A percentile compares a stretch with the other conserved stretches of the same genome.
phyloP scores from a whole-genome alignment of 2,797 vertebrate species.

The Macroramphosus scolopax region DNA sequence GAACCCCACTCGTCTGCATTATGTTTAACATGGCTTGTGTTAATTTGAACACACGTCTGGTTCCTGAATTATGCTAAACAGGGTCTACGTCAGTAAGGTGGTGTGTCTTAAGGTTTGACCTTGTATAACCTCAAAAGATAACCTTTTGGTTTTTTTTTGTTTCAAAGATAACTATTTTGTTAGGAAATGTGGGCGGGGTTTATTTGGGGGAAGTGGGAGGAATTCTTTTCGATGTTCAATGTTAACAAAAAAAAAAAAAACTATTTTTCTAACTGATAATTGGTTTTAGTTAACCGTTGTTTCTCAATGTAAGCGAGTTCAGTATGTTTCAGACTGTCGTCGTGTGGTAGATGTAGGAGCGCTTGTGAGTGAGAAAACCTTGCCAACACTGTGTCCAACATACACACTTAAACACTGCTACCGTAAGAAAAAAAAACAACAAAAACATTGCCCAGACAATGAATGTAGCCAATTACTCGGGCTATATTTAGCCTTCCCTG shows the following conservation, averaged over 20 bases:
- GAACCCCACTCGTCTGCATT: too few relatives aligned
- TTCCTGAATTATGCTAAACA: constrained; percentile 50
- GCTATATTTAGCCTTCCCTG: constrained; percentile 74
- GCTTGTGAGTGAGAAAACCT: constrained; percentile 71
- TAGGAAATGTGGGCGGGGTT: constrained; percentile 55
- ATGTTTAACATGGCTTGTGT: neutral
- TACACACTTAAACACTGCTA: neutral
- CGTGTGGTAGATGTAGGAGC: constrained; percentile 72
- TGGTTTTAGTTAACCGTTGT: constrained; percentile 60
- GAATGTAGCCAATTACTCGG: constrained; percentile 79
- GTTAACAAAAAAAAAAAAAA: constrained; percentile 45
- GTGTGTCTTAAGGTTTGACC: constrained; percentile 52
- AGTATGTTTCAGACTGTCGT: constrained; percentile 64
- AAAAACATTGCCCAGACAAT: constrained; percentile 74
- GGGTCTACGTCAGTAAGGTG: constrained; percentile 46
- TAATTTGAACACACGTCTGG: constrained; percentile 65
- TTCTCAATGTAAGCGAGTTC: constrained; percentile 59
- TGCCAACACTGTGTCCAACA: constrained; percentile 79
- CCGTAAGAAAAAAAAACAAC: too few relatives aligned
- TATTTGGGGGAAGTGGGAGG: constrained; percentile 40
- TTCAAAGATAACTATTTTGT: constrained; percentile 76
- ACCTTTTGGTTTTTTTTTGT: constrained; percentile 31
- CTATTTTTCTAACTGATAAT: constrained; percentile 76
- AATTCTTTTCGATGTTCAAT: constrained; percentile 69
- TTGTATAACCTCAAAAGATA: constrained; percentile 65